Base-by-base conservation (phyloP, 2,113 vertebrate species). In the Anarhynchus alexandrinus region DNA sequence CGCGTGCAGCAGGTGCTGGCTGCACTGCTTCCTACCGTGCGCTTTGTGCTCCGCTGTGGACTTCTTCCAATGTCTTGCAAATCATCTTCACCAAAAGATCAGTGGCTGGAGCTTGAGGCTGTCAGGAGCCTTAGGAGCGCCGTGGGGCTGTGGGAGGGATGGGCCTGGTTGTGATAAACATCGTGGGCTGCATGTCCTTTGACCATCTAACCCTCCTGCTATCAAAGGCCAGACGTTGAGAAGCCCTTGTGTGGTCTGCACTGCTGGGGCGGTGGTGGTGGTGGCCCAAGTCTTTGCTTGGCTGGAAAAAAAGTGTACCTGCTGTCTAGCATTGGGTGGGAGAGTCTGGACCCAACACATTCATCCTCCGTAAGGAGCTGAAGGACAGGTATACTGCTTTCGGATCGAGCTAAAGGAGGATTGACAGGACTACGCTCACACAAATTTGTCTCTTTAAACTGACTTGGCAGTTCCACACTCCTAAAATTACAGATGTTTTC, bases 151-250 rank as follows among this genome's bases (percentile, higher is more conserved):
- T 1, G 9, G 38, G 22, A 38, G 64, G 4, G 34, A 1, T 16
- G 55, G 32, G 3, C 12, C 10, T 88, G 73, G 45, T 45, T 86
- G 45, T 84, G 38, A 5, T 5, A 45, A 57, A 23, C 10, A 4
- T 0, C 32, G 11, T 10, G 42, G 12, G 29, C 51, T 83, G 12
- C 0, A 0, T 47, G 78, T 23, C 32, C 21, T 12, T 15, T 55
- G 64, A 10, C 42, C 36, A 7, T 8, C n/a, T 52, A 65, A 6
- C 52, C 30, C 61, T 89, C 14, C 43, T 79, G 57, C 40, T 67
- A 0, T 10, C n/a, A 3, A 5, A 67, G 40, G 30, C 22, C 23
- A 47, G 43, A 2, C 5, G 1, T 0, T 11, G 71, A 73, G 52
- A 18, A 69, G 52, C 27, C 10, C 49, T 78, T 67, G 36, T 36